Conservation (phyloP, 2,797 vertebrate species). For the Schizopygopsis malacanthus region DNA sequence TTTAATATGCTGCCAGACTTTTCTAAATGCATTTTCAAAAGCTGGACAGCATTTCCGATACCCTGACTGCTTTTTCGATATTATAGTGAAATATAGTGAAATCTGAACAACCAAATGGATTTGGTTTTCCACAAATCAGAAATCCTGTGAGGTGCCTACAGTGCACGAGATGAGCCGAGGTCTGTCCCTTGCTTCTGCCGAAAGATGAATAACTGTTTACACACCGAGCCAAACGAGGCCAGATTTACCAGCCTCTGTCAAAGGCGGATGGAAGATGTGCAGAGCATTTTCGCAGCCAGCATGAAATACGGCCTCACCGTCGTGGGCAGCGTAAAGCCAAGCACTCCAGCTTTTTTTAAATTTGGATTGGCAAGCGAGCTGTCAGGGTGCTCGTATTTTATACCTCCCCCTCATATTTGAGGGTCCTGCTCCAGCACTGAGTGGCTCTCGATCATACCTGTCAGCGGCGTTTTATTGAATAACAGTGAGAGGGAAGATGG, state of each 20-base stretch:
- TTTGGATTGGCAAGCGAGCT: slow-evolving; percentile 78
- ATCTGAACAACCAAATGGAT: slow-evolving; percentile 11
- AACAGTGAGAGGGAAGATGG: slow-evolving; percentile 66
- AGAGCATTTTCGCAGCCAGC: slow-evolving; percentile 24
- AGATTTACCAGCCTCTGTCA: slow-evolving; percentile 62
- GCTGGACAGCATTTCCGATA: neutral
- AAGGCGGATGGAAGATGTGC: slow-evolving; percentile 29
- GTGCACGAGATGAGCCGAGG: neutral
- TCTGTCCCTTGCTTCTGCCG: slow-evolving; percentile 14
- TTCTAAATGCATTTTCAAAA: neutral
- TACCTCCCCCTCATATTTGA: slow-evolving; percentile 69
- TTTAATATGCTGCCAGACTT: neutral
- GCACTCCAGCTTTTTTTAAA: slow-evolving; percentile 77
- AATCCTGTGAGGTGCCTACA: neutral
- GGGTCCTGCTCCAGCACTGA: slow-evolving; percentile 69
- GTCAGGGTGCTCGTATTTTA: slow-evolving; percentile 63
- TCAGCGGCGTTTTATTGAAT: slow-evolving; percentile 75
- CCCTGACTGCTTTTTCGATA: neutral
- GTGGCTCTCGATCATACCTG: slow-evolving; percentile 80
- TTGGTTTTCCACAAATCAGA: slow-evolving; percentile 23
- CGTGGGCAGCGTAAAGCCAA: slow-evolving; percentile 66
- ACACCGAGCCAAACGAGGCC: slow-evolving; percentile 41
- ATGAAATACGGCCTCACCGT: slow-evolving; percentile 70
- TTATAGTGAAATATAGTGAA: neutral
- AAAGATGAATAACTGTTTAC: slow-evolving; percentile 60